phyloP scores from a whole-genome alignment of 2,113 vertebrate species.

The Megaleporinus macrocephalus region DNA sequence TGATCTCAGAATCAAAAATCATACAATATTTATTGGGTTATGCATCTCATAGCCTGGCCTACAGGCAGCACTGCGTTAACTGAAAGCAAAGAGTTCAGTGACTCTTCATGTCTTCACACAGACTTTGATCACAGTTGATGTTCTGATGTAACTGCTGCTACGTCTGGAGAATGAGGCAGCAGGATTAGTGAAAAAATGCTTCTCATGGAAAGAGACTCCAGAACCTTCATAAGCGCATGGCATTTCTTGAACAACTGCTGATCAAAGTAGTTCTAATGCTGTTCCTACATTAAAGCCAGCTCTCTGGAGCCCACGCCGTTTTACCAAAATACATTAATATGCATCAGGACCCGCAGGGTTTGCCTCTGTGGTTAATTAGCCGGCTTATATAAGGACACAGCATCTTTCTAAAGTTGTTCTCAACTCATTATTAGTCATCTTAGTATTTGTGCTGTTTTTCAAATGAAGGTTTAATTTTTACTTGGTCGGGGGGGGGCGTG shows the following conservation, averaged over 20 bases:
- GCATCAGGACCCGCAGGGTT: constrained; percentile 9
- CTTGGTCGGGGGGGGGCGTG: too few species aligned
- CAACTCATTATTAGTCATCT: not conserved
- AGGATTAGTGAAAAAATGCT: not conserved
- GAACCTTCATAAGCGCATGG: constrained; percentile 6
- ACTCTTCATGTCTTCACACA: too few species aligned
- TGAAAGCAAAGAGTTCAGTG: too few species aligned
- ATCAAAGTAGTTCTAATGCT: constrained; percentile 44
- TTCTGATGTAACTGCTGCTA: not conserved
- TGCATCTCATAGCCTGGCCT: too few species aligned
- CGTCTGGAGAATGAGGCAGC: not conserved
- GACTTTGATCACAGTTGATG: not conserved
- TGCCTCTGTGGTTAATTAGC: constrained; percentile 1
- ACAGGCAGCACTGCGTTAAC: too few species aligned
- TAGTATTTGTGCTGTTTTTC: not conserved
- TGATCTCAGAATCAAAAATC: too few species aligned
- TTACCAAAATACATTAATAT: constrained; percentile 39
- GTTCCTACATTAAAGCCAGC: not conserved
- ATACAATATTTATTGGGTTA: too few species aligned
- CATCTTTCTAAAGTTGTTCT: not conserved
- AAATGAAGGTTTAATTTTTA: not conserved
- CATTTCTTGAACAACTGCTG: constrained; percentile 45
- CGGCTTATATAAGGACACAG: not conserved
- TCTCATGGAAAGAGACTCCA: not conserved
- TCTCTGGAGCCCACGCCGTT: not conserved